A percentile compares a stretch with the other conserved stretches of the same genome.
Evolutionary conservation across 1,140 invertebrate species (phyloP).

Genomic region (Drosophila malerkotliana): DNA sequence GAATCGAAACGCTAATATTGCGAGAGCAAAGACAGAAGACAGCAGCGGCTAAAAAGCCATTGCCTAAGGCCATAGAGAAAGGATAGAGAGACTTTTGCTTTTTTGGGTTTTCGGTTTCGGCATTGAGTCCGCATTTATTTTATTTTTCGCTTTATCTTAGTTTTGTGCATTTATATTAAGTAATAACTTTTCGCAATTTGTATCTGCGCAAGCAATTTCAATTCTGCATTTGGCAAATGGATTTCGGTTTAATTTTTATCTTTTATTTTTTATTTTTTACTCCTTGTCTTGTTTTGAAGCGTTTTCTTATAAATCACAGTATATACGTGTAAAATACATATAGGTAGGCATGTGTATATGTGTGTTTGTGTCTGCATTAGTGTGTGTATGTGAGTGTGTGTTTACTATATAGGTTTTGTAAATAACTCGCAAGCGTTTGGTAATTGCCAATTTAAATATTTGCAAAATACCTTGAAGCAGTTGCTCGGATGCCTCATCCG

Average conservation of each 20-base stretch:
- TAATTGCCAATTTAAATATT: constrained; percentile 50
- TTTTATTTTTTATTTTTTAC: constrained; percentile 17
- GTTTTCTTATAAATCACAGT: constrained; percentile 82
- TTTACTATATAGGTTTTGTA: constrained; percentile 45
- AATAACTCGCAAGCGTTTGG: constrained; percentile 74
- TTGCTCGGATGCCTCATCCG: constrained; percentile 25
- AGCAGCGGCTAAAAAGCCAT: constrained; percentile 24
- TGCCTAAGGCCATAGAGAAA: constrained; percentile 52
- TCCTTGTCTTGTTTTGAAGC: constrained; percentile 64
- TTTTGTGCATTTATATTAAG: constrained; percentile 79
- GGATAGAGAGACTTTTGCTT: constrained; percentile 65
- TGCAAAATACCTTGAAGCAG: constrained; percentile 60
- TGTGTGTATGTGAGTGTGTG: constrained; percentile 37
- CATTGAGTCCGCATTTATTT: constrained; percentile 63
- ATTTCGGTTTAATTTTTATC: constrained; percentile 10
- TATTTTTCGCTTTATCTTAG: constrained; percentile 41
- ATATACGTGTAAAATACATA: constrained; percentile 82
- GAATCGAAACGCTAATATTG: constrained; percentile 52
- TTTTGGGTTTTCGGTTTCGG: constrained; percentile 55
- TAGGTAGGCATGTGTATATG: constrained; percentile 45
- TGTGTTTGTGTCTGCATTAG: constrained; percentile 26
- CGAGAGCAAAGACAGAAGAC: constrained; percentile 19
- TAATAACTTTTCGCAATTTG: constrained; percentile 64
- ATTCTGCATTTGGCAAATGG: constrained; percentile 59
- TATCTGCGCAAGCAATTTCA: constrained; percentile 66